Evolutionary conservation across 2,113 vertebrate genomes (phyloP), one percentile per base, ranked within the genome.

Genomic region (Centrocercus urophasianus): DNA sequence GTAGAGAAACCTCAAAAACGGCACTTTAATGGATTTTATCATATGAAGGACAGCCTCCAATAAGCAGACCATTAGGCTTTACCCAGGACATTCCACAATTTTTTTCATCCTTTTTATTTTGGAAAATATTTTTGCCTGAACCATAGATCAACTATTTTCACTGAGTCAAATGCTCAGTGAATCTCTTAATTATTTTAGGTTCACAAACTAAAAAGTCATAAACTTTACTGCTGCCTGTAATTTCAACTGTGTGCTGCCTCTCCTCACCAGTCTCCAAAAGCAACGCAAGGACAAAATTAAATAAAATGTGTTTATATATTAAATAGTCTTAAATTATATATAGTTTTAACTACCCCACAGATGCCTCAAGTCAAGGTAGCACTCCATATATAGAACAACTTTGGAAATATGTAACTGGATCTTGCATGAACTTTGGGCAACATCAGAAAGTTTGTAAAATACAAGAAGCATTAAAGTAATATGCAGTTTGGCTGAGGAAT

Each of bases 211-310:
- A 4, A 50, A 84, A 76, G 28, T 50, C 48, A 78, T 48, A 79
- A 92, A 79, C 19, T 74, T 63, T 13, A 11, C 40, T 74, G 50
- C 43, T 80, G 57, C 65, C 56, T 64, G 14, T n/a, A 81, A 77
- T 91, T 95, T 85, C 72, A 66, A 34, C 45, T 36, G 75, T 83
- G 89, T 95, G 47, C 88, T 90, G 61, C 60, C 52, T 83, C 61
- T 83, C 17, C 72, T 92, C 50, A 48, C 3, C 25, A 73, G 54
- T 20, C 27, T 73, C 48, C 75, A 59, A 42, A 89, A 88, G 45
- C 40, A 85, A 76, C 8, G 50, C 45, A 94, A 79, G 12, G 24
- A 54, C 10, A 95, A 90, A 89, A 95, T 32, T 57, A 83, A 90
- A 83, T 38, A 73, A 83, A 90, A 66, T 5, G 6, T 66, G 16